Base-by-base conservation (phyloP, 2,888 invertebrate genomes). In the Drosophila kanekoi region DNA sequence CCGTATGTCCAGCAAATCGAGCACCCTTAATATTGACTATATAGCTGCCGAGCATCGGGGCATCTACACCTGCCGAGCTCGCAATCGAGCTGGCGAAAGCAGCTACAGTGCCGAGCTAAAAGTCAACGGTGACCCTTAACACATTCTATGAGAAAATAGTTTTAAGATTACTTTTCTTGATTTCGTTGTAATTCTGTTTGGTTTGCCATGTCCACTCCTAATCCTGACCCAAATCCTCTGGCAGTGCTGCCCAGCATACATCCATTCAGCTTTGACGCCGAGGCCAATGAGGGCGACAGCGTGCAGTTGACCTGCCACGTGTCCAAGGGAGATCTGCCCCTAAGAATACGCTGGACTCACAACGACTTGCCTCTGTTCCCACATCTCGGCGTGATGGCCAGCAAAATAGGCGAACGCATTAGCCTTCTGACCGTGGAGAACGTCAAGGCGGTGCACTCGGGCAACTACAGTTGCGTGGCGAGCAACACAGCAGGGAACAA, bases 381-480 rank as follows among this genome's bases (percentile, higher is more conserved):
- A 63, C 93, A 94, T 83, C 92, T 94, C 85, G 94, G 95, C 90
- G 93, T 94, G 88, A 93, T 94, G 92, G 94, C 95, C 75, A 94
- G 94, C 91, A 94, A 94, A 91, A 95, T 94, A 33, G 94, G 94
- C 81, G 94, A 94, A 90, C 93, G 94, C 90, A 94, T 95, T 80
- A 95, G 95, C 81, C 94, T 94, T 82, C 93, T 94, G 90, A 95
- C 94, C 90, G 95, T 96, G 89, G 95, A 95, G 84, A 94, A 94
- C 68, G 96, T 95, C 76, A 94, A 94, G 88, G 95, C 94, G 78
- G 93, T 94, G 77, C 95, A 95, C 92, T 94, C 94, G 87, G 96
- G 96, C 90, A 94, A 94, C 92, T 96, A 95, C 91, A 94, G 94
- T 58, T 95, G 95, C 93, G 93, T 93, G 79, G 95, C 95, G 72